These are phyloP conservation scores for Vollenhovia emeryi DNA, from an alignment of 1,140 invertebrate genomes.

Conservation along the genomic window DNA sequence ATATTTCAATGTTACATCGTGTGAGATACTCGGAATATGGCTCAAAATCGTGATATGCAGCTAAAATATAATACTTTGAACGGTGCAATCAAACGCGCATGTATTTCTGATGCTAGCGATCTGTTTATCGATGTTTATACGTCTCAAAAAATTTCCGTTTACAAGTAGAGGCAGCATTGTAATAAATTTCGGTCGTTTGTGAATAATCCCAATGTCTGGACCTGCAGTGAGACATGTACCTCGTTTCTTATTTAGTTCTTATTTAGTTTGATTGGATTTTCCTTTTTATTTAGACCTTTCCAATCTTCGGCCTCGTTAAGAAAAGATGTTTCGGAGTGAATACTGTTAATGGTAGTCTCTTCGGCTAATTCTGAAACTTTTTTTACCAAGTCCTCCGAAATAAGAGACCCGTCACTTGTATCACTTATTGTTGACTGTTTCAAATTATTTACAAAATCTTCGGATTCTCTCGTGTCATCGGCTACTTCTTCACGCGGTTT, in stretches of 20 bases:
- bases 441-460: background rate
- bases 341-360: background rate
- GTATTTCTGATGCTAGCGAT: background rate
- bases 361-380: background rate
- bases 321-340: background rate
- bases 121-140: background rate
- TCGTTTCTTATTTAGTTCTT: background rate
- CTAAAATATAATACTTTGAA: background rate
- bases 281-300: background rate
- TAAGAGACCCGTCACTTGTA: background rate
- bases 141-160: background rate
- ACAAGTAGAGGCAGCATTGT: background rate
- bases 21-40: background rate
- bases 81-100: background rate
- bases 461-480: no score
- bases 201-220: background rate
- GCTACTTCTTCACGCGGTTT: no score
- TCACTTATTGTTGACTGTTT: background rate
- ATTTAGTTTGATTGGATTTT: background rate
- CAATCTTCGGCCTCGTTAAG: background rate
- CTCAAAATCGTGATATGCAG: background rate
- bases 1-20: background rate
- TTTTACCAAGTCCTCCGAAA: background rate
- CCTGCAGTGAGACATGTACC: background rate
- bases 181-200: background rate